Evolutionary conservation across 2,888 invertebrate species (phyloP).

Genomic region (Amiota mariae): DNA sequence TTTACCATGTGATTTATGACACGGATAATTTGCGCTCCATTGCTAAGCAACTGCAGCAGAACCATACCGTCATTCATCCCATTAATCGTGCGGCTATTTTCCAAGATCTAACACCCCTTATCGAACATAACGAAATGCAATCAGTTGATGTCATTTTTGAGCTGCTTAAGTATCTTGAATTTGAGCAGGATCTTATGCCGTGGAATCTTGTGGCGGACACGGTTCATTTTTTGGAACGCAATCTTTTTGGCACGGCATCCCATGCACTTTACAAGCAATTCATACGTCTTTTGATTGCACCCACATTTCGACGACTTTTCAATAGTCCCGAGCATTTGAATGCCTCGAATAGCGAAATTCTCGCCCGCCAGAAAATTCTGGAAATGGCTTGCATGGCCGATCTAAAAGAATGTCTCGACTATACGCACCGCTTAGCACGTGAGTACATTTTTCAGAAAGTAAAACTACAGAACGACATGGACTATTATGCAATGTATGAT

Average conservation of each 20-base stretch:
- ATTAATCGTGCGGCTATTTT: slow-evolving; percentile 89
- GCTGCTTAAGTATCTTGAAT: slow-evolving; percentile 76
- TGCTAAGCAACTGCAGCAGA: slow-evolving; percentile 77
- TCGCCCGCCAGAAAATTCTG: slow-evolving; percentile 50
- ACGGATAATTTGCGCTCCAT: slow-evolving; percentile 79
- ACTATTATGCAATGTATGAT: slow-evolving; percentile 56
- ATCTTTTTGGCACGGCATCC: slow-evolving; percentile 58
- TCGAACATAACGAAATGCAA: slow-evolving; percentile 78
- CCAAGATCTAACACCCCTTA: slow-evolving; percentile 80
- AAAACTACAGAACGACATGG: slow-evolving; percentile 45
- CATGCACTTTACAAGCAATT: slow-evolving; percentile 60
- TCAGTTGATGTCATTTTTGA: slow-evolving; percentile 75
- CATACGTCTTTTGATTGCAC: slow-evolving; percentile 57
- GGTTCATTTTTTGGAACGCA: slow-evolving; percentile 51
- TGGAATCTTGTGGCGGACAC: slow-evolving; percentile 77
- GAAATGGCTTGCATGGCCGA: slow-evolving; percentile 63
- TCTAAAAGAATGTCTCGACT: slow-evolving; percentile 62
- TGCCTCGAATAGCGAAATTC: slow-evolving; percentile 39
- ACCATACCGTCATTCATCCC: slow-evolving; percentile 80
- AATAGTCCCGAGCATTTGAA: slow-evolving; percentile 34
- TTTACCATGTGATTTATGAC: slow-evolving; percentile 83
- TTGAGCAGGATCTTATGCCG: slow-evolving; percentile 80
- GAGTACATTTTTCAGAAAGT: slow-evolving; percentile 59
- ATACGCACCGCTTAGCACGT: slow-evolving; percentile 53
- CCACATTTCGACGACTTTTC: slow-evolving; percentile 54